A percentile compares a stretch with the other conserved stretches of the same genome.
Evolutionary conservation across 2,797 vertebrate species (phyloP).

Genomic region (Balearica regulorum): DNA sequence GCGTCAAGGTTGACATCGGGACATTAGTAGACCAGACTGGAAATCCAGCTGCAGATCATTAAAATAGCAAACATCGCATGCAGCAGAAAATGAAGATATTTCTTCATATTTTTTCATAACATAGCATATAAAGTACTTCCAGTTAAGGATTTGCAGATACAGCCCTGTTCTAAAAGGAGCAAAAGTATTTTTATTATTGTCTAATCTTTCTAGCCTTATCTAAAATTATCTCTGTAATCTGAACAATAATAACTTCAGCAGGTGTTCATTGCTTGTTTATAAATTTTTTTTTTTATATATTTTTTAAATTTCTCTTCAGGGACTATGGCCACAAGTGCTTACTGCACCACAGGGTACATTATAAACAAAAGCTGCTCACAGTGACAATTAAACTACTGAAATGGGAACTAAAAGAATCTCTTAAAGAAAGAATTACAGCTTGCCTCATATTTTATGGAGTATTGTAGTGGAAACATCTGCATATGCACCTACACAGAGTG

Average conservation of each 20-base stretch:
- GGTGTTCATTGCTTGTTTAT: slow-evolving; percentile 70
- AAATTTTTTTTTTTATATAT: slow-evolving; percentile 16
- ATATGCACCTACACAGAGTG: background rate
- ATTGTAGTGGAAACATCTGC: background rate
- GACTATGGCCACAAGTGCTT: slow-evolving; percentile 52
- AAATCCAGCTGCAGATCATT: background rate
- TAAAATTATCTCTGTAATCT: slow-evolving; percentile 75
- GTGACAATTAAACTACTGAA: slow-evolving; percentile 76
- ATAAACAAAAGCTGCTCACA: slow-evolving; percentile 68
- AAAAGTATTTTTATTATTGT: background rate
- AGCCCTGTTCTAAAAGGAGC: background rate
- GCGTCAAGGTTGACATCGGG: background rate
- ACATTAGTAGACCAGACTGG: background rate
- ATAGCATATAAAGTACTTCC: background rate
- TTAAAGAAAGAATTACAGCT: slow-evolving; percentile 62
- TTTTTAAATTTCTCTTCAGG: slow-evolving; percentile 61
- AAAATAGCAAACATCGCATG: background rate
- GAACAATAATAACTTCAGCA: slow-evolving; percentile 75
- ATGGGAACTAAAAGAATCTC: slow-evolving; percentile 57
- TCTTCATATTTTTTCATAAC: background rate
- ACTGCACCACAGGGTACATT: slow-evolving; percentile 65
- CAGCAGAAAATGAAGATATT: background rate
- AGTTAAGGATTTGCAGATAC: background rate
- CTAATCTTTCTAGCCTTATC: slow-evolving; percentile 37
- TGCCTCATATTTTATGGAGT: slow-evolving; percentile 29